These are phyloP conservation scores for Cosmia pyralina DNA, from an alignment of 2,888 invertebrate species.

Conservation along the genomic window DNA sequence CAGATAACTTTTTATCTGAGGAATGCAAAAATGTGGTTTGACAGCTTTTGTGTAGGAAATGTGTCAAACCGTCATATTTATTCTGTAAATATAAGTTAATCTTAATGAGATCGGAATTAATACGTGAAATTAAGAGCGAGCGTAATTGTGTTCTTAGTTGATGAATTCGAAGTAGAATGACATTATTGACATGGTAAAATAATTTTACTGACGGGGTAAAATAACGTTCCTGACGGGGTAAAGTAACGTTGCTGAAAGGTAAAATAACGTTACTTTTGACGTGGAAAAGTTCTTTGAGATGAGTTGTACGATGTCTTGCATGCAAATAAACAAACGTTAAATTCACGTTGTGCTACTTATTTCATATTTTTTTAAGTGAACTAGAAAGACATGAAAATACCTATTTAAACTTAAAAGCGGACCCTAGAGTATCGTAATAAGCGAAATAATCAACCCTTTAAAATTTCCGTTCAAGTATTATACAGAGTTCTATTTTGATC, in stretches of 20 bases:
- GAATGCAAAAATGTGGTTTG: not conserved
- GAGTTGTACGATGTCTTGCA: not conserved
- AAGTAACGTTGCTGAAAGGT: not conserved
- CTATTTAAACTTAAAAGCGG: not conserved
- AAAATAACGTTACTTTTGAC: not conserved
- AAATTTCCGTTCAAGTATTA: not conserved
- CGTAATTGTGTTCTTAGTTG: not conserved
- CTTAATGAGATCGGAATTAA: not conserved
- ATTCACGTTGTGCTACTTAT: not conserved
- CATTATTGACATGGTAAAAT: not conserved
- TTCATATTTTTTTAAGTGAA: not conserved
- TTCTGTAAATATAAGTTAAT: not conserved
- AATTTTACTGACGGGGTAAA: not conserved
- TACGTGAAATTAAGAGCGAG: not conserved
- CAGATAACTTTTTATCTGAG: not conserved
- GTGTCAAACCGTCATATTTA: not conserved
- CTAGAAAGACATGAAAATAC: not conserved
- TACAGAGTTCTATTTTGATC: not conserved
- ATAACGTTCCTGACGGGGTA: not conserved
- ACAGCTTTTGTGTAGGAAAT: not conserved
- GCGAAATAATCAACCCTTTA: not conserved
- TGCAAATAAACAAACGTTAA: not conserved
- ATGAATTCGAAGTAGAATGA: not conserved
- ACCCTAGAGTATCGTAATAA: not conserved
- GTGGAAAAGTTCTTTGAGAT: not conserved